phyloP scores from a whole-genome alignment of 2,797 vertebrate species.

The Petrocephalus sullivani region DNA sequence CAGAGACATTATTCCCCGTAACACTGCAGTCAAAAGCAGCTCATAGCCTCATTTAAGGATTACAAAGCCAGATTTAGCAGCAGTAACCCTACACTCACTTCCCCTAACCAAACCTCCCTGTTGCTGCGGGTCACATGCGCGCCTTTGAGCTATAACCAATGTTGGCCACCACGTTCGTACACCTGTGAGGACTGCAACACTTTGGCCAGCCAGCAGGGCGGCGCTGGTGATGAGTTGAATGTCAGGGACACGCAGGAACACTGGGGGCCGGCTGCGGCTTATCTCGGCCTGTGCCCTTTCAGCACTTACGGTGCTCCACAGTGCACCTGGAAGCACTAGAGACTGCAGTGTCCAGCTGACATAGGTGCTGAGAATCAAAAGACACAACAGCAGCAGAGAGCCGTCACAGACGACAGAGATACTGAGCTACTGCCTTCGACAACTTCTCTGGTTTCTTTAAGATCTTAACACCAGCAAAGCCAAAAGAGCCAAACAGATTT shows the following conservation, averaged over 20 bases:
- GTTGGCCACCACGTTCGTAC: constrained; percentile 15
- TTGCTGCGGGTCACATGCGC: not conserved
- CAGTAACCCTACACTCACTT: not conserved
- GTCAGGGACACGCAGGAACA: constrained; percentile 28
- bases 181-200: constrained; percentile 29
- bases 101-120: not conserved
- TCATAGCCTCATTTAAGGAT: not conserved
- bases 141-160: not conserved
- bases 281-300: constrained; percentile 42
- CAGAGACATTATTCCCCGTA: not conserved
- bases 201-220: constrained; percentile 39
- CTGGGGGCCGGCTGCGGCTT: constrained; percentile 10
- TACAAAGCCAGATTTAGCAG: not conserved
- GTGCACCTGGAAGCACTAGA: constrained; percentile 42
- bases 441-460: not conserved
- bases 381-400: not conserved
- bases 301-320: constrained; percentile 37
- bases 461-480: not conserved
- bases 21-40: not conserved
- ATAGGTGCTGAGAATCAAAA: not conserved
- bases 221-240: not conserved
- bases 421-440: not conserved
- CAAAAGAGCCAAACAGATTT: not conserved
- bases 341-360: not conserved
- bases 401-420: not conserved